These are phyloP conservation scores for Coelinius sp. DNA, from an alignment of 2,888 invertebrate species.

Conservation along the genomic window DNA sequence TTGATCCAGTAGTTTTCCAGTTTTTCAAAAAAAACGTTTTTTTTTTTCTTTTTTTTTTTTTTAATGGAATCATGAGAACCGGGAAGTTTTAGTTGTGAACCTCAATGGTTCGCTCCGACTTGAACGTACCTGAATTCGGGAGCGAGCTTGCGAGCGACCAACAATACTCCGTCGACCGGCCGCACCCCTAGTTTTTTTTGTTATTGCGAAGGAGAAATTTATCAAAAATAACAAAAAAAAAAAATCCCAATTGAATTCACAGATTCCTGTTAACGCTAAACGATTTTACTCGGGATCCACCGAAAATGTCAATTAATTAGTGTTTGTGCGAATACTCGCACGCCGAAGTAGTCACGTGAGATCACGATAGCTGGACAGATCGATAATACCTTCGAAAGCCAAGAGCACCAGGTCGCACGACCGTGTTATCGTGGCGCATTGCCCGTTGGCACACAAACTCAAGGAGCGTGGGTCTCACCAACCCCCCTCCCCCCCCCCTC, in stretches of 20 bases:
- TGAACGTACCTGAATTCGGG: too few species aligned
- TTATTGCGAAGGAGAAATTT: too few species aligned
- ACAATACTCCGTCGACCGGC: too few species aligned
- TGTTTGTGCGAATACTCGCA: conserved; percentile 25
- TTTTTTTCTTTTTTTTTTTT: too few species aligned
- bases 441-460: conserved; percentile 22
- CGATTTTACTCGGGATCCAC: conserved; percentile 27
- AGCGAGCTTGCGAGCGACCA: too few species aligned
- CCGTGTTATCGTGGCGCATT: conserved; percentile 31
- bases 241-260: not conserved
- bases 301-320: conserved; percentile 42
- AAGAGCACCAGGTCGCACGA: conserved; percentile 45
- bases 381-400: conserved; percentile 42
- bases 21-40: too few species aligned
- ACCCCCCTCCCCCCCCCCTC: not conserved
- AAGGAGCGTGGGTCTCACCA: conserved; percentile 14
- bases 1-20: too few species aligned
- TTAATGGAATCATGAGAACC: too few species aligned
- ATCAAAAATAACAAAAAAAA: too few species aligned
- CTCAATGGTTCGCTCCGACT: too few species aligned
- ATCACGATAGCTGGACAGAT: conserved; percentile 44
- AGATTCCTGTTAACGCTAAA: not conserved
- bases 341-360: conserved; percentile 42
- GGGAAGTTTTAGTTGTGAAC: too few species aligned
- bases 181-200: too few species aligned